Evolutionary conservation across 2,113 vertebrate species (phyloP), one percentile per base, ranked within the genome.

Genomic region (Phalacrocorax aristotelis): DNA sequence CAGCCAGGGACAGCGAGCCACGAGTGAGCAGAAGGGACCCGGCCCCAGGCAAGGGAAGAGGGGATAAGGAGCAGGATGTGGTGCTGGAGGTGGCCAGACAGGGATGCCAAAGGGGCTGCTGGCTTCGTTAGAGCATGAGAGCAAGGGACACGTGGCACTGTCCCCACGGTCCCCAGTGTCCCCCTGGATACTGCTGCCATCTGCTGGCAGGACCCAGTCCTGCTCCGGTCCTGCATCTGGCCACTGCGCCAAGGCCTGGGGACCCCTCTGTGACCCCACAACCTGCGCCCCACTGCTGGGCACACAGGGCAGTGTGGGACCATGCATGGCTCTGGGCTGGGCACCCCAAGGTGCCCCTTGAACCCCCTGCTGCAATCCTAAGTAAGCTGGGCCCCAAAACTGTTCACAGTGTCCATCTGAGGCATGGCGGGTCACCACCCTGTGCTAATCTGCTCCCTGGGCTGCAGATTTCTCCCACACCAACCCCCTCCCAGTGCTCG

Each of bases 151-250:
- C 40, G 69, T 60, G 65, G 48, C 87, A 32, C 55, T 57, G 75
- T 64, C 84, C 71, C 52, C 79, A 23, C 13, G 79, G 83, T 68
- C 54, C 62, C 54, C 71, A 19, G 20, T 65, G 90, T 96, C 94
- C 66, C 94, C 30, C 29, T 83, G 88, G 89, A 15, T 64, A 15
- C 77, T 96, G 95, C 95, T 97, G 97, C 96, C 95, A 96, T 90
- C 97, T 96, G 89, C 86, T 95, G 97, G 96, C 76, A 34, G 32
- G 62, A 93, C 26, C 64, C 42, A 70, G 77, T 85, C 90, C 90
- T 86, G 88, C 71, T 80, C 46, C 2, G 34, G 49, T 80, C 90
- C 88, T 65, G 68, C 60, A 60, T 34, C 57, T 0, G 1, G 52
- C 5, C 23, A 0, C 55, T 25, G 40, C 0, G 0, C 25, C 55